These are phyloP conservation scores for Ceratotherium simum DNA, from an alignment of 2,113 vertebrate genomes.

Conservation along the genomic window DNA sequence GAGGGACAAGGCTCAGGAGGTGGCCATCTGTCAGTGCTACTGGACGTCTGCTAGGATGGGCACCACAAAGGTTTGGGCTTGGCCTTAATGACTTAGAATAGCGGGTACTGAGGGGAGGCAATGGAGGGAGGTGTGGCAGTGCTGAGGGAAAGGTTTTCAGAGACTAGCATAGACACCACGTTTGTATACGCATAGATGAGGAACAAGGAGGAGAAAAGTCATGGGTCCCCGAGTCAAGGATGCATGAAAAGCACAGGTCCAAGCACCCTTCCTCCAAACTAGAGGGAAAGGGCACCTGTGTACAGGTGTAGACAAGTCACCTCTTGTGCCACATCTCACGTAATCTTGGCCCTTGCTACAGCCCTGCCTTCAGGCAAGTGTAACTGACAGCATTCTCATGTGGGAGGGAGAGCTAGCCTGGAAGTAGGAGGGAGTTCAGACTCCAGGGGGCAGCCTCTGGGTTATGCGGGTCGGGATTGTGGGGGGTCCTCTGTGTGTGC, in stretches of 20 bases:
- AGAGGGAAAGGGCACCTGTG: background rate
- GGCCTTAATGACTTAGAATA: too few relatives aligned
- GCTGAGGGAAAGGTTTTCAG: too few relatives aligned
- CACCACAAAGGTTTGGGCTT: too few relatives aligned
- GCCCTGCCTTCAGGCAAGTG: background rate
- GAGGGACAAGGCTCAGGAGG: background rate
- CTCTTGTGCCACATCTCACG: background rate
- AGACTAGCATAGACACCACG: rapidly evolving
- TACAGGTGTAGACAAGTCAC: background rate
- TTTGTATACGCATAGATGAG: background rate
- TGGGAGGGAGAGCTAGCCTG: background rate
- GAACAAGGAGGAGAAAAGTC: background rate
- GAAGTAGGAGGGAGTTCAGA: background rate
- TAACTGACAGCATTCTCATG: background rate
- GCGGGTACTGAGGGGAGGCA: rapidly evolving
- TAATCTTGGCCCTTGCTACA: background rate
- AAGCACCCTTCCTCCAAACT: background rate
- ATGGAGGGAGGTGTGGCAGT: rapidly evolving
- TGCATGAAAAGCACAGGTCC: rapidly evolving
- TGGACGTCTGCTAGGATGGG: background rate
- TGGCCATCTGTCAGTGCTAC: rapidly evolving
- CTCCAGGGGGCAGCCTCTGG: background rate
- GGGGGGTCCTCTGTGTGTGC: background rate
- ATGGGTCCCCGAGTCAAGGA: background rate
- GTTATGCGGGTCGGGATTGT: too few relatives aligned